Evolutionary conservation across 2,113 vertebrate species (phyloP).

Genomic region (Ploceus nigricollis): DNA sequence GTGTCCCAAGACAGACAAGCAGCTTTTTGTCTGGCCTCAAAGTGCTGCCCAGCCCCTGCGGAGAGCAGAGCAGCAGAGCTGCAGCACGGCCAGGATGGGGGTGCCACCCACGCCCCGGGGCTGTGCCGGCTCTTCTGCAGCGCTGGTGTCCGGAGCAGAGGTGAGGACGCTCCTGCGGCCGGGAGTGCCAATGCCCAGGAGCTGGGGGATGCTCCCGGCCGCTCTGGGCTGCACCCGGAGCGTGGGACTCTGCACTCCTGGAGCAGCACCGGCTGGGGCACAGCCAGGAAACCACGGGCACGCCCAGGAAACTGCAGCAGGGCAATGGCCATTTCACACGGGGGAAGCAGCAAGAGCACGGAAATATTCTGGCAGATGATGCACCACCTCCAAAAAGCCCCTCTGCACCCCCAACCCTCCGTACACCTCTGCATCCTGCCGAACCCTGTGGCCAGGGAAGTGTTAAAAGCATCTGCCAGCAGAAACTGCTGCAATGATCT

Average conservation of each 20-base stretch:
- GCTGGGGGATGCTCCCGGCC: neutral
- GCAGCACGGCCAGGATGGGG: neutral
- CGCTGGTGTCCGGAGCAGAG: fast-evolving
- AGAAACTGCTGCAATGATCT: neutral
- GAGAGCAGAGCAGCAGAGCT: neutral
- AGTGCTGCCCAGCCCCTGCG: fast-evolving
- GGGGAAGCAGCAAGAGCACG: neutral
- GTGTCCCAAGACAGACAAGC: neutral
- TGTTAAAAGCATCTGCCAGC: neutral
- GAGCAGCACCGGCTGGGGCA: neutral
- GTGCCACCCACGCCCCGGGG: fast-evolving
- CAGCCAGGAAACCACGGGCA: neutral
- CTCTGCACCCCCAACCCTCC: neutral
- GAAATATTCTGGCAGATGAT: neutral
- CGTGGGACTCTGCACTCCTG: fast-evolving
- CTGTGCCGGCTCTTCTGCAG: neutral
- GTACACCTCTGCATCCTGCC: neutral
- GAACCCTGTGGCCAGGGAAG: neutral
- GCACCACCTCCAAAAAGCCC: neutral
- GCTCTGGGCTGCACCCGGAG: neutral
- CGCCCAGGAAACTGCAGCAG: neutral
- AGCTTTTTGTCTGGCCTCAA: neutral
- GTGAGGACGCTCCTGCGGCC: neutral
- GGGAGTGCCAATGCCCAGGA: fast-evolving
- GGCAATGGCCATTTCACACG: neutral